Evolutionary conservation across 2,888 invertebrate species (phyloP).

Genomic region (Mylabris sibirica): DNA sequence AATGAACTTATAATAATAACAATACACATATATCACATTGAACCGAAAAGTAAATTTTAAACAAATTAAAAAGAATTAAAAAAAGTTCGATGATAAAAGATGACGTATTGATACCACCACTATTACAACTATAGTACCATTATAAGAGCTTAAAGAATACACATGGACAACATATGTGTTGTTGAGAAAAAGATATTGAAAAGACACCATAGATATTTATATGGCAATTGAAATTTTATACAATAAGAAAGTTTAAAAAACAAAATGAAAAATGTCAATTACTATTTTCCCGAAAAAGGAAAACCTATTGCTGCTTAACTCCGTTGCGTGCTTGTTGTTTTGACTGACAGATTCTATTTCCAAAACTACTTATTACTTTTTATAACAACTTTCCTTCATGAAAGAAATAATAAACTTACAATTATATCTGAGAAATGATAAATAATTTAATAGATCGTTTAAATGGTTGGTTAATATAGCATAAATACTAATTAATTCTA

Average conservation of each 20-base stretch:
- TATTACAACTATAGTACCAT: not conserved
- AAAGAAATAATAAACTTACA: not conserved
- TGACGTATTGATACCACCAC: slow-evolving; percentile 10
- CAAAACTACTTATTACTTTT: not conserved
- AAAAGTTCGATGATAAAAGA: slow-evolving; percentile 8
- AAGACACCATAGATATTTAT: slow-evolving; percentile 36
- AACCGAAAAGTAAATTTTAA: not conserved
- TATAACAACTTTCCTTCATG: not conserved
- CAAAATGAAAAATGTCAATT: not conserved
- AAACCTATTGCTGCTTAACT: slow-evolving; percentile 12
- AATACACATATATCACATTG: slow-evolving; percentile 11
- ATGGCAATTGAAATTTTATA: slow-evolving; percentile 6
- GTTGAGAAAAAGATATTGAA: slow-evolving; percentile 40
- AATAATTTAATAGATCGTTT: not conserved
- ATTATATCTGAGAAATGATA: not conserved
- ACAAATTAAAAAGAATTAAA: not conserved
- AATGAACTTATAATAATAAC: slow-evolving; percentile 10
- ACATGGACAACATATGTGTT: slow-evolving; percentile 47
- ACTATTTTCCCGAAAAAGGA: not conserved
- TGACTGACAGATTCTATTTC: not conserved
- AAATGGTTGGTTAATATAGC: slow-evolving; percentile 12
- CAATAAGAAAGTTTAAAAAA: slow-evolving; percentile 18
- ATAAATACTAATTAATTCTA: slow-evolving; percentile 2
- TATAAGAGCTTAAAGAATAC: slow-evolving; percentile 21
- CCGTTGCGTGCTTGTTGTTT: slow-evolving; percentile 19